Conservation (phyloP, 1,140 invertebrate species). For the Drosophila willistoni region DNA sequence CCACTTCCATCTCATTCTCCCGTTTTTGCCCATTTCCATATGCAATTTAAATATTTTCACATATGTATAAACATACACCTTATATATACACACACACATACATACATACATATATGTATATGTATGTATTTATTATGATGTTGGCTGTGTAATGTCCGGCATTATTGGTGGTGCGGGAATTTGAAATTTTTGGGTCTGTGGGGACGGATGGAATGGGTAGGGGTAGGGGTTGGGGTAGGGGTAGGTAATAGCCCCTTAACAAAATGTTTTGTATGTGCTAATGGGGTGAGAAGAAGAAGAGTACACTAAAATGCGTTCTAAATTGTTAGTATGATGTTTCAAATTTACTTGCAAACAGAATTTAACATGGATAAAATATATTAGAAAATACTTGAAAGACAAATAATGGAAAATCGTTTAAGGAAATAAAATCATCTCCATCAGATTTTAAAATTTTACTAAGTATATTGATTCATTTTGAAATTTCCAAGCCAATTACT, state of each 20-base stretch:
- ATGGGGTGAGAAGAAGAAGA: conserved; percentile 7
- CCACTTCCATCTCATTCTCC: conserved; percentile 5
- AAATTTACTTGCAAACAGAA: not conserved
- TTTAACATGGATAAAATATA: not conserved
- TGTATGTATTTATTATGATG: conserved; percentile 55
- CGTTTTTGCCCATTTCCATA: conserved; percentile 41
- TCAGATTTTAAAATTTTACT: no score
- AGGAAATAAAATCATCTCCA: no score
- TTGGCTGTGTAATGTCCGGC: conserved; percentile 24
- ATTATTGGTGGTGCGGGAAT: not conserved
- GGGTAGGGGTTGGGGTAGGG: not conserved
- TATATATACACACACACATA: conserved; percentile 26
- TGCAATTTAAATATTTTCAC: conserved; percentile 59
- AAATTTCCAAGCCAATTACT: no score
- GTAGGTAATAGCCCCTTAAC: not conserved
- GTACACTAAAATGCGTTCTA: not conserved
- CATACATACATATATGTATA: conserved; percentile 10
- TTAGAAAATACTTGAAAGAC: no score
- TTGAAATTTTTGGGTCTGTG: not conserved
- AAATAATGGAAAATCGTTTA: no score
- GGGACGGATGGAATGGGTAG: no score
- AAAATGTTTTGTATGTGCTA: not conserved
- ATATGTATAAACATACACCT: conserved; percentile 19
- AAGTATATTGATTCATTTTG: no score
- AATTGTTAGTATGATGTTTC: not conserved